Base-by-base conservation (phyloP, 2,113 vertebrate genomes). In the Condylura cristata region DNA sequence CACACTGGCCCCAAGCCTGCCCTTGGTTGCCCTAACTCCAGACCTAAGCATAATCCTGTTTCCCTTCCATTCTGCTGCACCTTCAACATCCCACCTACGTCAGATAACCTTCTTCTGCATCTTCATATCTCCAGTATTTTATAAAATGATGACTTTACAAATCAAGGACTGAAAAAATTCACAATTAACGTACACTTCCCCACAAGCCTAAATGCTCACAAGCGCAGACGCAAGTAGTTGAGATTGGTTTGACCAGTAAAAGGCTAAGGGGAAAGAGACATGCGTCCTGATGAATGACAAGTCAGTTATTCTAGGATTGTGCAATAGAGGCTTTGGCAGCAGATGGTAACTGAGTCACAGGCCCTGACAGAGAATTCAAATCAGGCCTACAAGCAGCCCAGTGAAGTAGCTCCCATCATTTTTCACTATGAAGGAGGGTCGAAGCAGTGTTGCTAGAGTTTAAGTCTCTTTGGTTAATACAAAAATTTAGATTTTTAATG, bases 201-300 rank as follows among this genome's bases (percentile, higher is more conserved):
- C 18, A 32, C 65, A 88, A 46, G n/a, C 34, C 28, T 22, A 8
- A 53, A 14, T 17, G 6, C 13, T 22, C 13, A 1, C 39, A 28
- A 75, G 51, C 5, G 3, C n/a, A 86, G n/a, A 37, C 13, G 18
- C 71, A 72, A 46, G 32, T 3, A 20, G 14, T 28, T 51, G 5
- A 0, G 5, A 30, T 56, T 1, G 0, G 11, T 63, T 18, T 53
- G 60, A 3, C 8, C 9, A 14, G 6, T 41, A 20, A 34, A 82
- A 76, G 81, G 14, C 39, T n/a, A 37, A 16, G 2, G 1, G 8
- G 2, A 6, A 30, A 30, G 51, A 80, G 70, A 70, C 4, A 32
- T 7, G n/a, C 65, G 24, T 11, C 17, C 13, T 72, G 30, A 70
- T 22, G 60, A 65, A 53, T 17, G 53, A 65, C 5, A 65, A 16